Evolutionary conservation across 2,113 vertebrate species (phyloP).

Genomic region (Anser brachyrhynchus): DNA sequence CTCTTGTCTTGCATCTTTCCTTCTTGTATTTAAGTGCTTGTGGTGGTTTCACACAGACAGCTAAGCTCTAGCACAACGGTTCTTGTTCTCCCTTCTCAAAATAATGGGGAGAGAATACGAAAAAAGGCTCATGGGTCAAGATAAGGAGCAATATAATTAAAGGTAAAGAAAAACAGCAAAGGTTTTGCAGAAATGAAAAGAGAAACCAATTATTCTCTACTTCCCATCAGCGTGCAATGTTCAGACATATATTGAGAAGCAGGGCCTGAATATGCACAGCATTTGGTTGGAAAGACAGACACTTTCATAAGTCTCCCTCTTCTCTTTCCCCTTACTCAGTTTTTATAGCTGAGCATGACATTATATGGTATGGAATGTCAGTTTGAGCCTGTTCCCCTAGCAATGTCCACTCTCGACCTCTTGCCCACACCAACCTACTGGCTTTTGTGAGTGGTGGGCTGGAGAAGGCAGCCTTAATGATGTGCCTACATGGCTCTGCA

Average conservation of each 20-base stretch:
- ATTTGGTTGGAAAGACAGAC: not conserved
- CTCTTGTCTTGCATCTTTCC: fast-evolving
- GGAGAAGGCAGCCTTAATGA: not conserved
- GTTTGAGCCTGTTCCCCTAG: not conserved
- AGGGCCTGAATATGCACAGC: not conserved
- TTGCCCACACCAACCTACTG: not conserved
- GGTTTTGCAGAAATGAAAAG: not conserved
- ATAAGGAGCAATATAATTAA: not conserved
- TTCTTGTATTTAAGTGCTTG: not conserved
- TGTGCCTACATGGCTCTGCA: not conserved
- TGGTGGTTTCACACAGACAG: not conserved
- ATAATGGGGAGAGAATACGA: not conserved
- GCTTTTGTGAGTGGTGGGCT: not conserved
- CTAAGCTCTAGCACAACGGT: not conserved
- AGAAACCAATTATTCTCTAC: not conserved
- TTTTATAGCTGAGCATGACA: not conserved
- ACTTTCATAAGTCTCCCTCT: not conserved
- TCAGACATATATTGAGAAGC: not conserved
- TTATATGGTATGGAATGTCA: not conserved
- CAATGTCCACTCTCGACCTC: not conserved
- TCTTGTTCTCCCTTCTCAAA: not conserved
- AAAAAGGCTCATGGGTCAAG: not conserved
- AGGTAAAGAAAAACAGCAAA: not conserved
- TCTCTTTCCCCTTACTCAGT: not conserved
- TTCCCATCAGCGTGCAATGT: not conserved